phyloP scores from a whole-genome alignment of 1,140 invertebrate genomes.

The Neelides sp. region DNA sequence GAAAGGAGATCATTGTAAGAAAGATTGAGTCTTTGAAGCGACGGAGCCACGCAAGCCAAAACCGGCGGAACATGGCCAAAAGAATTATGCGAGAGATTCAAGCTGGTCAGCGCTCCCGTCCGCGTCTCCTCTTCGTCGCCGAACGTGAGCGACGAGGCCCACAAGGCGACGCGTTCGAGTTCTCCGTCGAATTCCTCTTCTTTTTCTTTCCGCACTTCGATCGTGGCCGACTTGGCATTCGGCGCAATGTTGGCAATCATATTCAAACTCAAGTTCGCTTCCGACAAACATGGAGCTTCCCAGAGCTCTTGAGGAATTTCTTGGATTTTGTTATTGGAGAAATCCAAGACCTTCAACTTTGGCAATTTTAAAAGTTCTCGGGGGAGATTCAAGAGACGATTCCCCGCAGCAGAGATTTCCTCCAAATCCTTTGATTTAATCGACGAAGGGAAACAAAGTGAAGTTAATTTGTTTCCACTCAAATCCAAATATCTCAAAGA shows the following conservation, averaged over 20 bases:
- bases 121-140: constrained; percentile 28
- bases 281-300: constrained; percentile 73
- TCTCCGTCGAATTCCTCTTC: neutral
- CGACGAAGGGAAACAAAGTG: constrained; percentile 46
- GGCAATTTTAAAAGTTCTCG: constrained; percentile 68
- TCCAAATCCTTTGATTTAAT: too few relatives aligned
- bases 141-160: constrained; percentile 24
- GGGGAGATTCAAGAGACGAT: constrained; percentile 54
- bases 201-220: neutral
- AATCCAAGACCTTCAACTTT: constrained; percentile 64
- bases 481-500: constrained; percentile 61
- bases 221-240: neutral
- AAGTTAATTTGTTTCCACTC: constrained; percentile 74
- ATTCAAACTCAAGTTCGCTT: constrained; percentile 85
- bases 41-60: constrained; percentile 76
- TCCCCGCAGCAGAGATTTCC: constrained; percentile 58
- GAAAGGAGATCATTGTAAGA: constrained; percentile 85
- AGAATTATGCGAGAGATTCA: constrained; percentile 79
- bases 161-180: neutral
- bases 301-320: constrained; percentile 63
- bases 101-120: constrained; percentile 48
- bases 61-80: constrained; percentile 72
- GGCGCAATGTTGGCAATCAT: constrained; percentile 40
- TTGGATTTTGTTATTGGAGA: constrained; percentile 88
- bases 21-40: constrained; percentile 74